Evolutionary conservation across 2,113 vertebrate genomes (phyloP).

Genomic region (Ahaetulla prasina): DNA sequence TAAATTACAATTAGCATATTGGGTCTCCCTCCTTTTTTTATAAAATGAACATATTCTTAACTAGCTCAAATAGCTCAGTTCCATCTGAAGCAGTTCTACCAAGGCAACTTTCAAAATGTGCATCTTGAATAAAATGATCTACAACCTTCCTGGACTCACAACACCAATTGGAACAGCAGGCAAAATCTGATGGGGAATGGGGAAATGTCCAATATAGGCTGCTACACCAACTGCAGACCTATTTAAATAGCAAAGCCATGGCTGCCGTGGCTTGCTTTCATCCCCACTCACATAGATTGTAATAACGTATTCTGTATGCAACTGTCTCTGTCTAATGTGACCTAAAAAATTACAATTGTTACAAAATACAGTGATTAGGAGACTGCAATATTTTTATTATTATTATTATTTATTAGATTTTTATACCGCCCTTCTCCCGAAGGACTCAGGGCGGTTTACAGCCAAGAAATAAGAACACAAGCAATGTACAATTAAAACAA

Average conservation of each 20-base stretch:
- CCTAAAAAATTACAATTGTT: neutral
- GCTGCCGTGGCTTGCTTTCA: neutral
- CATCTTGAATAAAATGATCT: neutral
- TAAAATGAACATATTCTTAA: neutral
- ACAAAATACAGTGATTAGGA: neutral
- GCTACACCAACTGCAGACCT: neutral
- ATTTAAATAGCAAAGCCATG: neutral
- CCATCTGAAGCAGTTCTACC: neutral
- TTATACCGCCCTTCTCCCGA: too few relatives aligned
- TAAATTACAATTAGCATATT: neutral
- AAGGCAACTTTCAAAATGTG: neutral
- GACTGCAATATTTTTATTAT: too few relatives aligned
- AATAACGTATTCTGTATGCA: neutral
- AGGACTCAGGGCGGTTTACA: too few relatives aligned
- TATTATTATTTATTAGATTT: too few relatives aligned
- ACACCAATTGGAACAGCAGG: neutral
- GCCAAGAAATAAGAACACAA: too few relatives aligned
- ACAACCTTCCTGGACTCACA: neutral
- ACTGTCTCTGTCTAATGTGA: neutral
- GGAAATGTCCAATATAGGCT: neutral
- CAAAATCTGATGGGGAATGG: neutral
- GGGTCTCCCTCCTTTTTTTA: neutral
- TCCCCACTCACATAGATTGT: neutral
- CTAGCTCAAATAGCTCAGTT: neutral
- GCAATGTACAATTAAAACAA: too few relatives aligned